Conservation (phyloP, 2,888 invertebrate species). For the Ashinkailepas kermadecensis region DNA sequence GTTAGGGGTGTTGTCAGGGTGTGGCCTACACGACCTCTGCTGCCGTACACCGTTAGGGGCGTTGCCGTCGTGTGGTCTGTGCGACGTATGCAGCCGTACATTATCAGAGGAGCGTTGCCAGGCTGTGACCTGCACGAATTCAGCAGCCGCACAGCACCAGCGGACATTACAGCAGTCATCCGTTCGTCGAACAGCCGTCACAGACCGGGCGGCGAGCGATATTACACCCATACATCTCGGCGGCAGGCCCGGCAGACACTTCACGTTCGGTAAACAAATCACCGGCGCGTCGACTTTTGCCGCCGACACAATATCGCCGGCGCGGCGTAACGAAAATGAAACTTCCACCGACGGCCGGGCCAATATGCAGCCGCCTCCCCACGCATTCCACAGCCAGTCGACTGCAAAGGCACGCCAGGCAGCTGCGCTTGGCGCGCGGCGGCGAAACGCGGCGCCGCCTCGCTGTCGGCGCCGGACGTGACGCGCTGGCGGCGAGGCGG, state of each 20-base stretch:
- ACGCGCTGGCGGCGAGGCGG: too few relatives aligned
- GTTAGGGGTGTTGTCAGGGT: too few relatives aligned
- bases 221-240: not conserved
- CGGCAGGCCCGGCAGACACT: not conserved
- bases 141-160: not conserved
- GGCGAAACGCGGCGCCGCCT: too few relatives aligned
- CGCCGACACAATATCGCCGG: not conserved
- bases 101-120: too few relatives aligned
- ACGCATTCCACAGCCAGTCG: not conserved
- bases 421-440: not conserved
- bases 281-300: not conserved
- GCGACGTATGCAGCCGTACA: too few relatives aligned
- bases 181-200: not conserved
- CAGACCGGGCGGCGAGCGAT: not conserved
- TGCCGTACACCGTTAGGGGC: too few relatives aligned
- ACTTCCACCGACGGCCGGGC: not conserved
- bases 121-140: too few relatives aligned
- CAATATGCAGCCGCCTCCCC: conserved; percentile 9
- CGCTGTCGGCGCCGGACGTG: too few relatives aligned
- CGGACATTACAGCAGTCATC: not conserved
- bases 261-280: conserved; percentile 13
- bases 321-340: not conserved
- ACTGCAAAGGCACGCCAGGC: conserved; percentile 7
- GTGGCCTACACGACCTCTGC: too few relatives aligned
- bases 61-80: too few relatives aligned